phyloP scores from a whole-genome alignment of 2,888 invertebrate species.

The Cylloceria caligata region DNA sequence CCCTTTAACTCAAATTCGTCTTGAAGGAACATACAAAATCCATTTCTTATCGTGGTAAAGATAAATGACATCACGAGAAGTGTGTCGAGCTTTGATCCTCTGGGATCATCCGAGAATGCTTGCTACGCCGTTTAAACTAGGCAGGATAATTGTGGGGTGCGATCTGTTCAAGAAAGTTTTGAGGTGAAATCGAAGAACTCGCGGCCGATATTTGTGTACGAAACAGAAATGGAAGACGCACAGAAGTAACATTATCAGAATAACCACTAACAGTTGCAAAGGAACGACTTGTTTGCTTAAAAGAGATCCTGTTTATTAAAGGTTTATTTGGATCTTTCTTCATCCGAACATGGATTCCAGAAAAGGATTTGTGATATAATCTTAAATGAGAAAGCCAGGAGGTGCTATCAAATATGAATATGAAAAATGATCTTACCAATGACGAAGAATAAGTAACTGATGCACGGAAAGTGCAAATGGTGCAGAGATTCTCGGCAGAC shows the following conservation, averaged over 20 bases:
- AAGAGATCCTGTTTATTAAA: background rate
- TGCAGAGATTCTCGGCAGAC: background rate
- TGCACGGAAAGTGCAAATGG: background rate
- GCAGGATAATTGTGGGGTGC: constrained; percentile 72
- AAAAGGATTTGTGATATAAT: background rate
- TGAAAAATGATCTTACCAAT: background rate
- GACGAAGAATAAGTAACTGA: background rate
- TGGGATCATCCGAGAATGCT: constrained; percentile 68
- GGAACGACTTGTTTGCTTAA: background rate
- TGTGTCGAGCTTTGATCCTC: constrained; percentile 45
- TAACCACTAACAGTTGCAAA: background rate
- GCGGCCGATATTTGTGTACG: background rate
- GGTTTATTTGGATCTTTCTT: background rate
- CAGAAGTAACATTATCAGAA: background rate
- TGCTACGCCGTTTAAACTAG: constrained; percentile 62
- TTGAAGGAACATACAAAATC: background rate
- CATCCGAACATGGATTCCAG: background rate
- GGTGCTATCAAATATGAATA: background rate
- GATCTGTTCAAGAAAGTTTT: constrained; percentile 75
- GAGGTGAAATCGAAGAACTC: constrained; percentile 71
- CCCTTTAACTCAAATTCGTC: background rate
- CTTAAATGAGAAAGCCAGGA: background rate
- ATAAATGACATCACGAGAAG: constrained; percentile 65
- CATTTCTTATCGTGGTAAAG: constrained; percentile 18
- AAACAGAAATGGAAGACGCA: constrained; percentile 8